Evolutionary conservation across 1,140 invertebrate genomes (phyloP).

Genomic region (Caenorhabditis latens): DNA sequence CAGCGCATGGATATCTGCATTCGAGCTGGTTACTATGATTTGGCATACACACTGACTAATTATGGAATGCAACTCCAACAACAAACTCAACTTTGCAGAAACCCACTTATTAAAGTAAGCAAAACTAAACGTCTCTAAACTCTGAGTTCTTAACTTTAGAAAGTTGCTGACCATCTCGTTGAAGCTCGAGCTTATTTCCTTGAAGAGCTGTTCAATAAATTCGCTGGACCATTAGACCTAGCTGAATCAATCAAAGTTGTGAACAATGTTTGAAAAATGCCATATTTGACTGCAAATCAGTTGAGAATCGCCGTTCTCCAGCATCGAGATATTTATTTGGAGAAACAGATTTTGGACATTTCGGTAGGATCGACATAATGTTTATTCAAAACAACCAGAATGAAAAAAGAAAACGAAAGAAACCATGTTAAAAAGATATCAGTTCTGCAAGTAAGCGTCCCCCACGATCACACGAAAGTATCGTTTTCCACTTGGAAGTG

Average conservation of each 20-base stretch:
- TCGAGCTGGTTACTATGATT: conserved; percentile 75
- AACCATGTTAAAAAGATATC: not conserved
- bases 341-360: conserved; percentile 72
- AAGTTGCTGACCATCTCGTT: conserved; percentile 71
- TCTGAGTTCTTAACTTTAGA: conserved; percentile 57
- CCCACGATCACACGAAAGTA: conserved; percentile 68
- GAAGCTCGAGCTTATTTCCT: conserved; percentile 73
- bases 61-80: conserved; percentile 70
- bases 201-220: conserved; percentile 77
- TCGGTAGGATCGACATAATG: conserved; percentile 66
- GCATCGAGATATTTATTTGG: conserved; percentile 76
- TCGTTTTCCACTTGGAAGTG: conserved; percentile 71
- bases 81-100: conserved; percentile 59
- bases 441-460: conserved; percentile 33
- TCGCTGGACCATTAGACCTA: conserved; percentile 73
- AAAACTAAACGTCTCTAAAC: not conserved
- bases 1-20: conserved; percentile 77
- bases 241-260: conserved; percentile 74
- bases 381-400: not conserved
- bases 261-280: conserved; percentile 77
- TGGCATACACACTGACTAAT: conserved; percentile 75
- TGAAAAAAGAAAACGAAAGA: not conserved
- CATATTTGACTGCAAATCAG: conserved; percentile 75
- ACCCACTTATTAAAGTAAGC: conserved; percentile 63
- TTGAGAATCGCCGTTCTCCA: conserved; percentile 76